These are phyloP conservation scores for Sclerurus mexicanus DNA, from an alignment of 2,113 vertebrate genomes.

Conservation along the genomic window DNA sequence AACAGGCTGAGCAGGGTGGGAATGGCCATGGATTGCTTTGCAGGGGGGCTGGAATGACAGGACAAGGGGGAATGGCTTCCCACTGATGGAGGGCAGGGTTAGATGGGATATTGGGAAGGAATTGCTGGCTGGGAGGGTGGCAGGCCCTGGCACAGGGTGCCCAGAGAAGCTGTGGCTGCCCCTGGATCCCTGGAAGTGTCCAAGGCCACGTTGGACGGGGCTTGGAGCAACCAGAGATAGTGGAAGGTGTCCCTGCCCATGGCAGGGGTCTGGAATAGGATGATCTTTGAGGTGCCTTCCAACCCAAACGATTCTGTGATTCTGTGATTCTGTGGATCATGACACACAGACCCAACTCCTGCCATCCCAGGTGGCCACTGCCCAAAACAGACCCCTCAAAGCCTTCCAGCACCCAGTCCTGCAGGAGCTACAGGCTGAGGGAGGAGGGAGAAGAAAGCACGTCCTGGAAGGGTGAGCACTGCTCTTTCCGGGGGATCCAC, in stretches of 20 bases:
- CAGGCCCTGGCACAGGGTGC: accelerated
- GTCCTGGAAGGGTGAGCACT: not conserved
- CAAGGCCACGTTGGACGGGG: accelerated
- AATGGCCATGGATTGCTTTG: not conserved
- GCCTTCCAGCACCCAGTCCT: not conserved
- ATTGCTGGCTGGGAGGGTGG: accelerated
- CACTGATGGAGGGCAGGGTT: not conserved
- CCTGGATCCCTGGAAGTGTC: not conserved
- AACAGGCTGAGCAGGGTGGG: not conserved
- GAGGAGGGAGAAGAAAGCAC: not conserved
- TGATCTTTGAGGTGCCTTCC: accelerated
- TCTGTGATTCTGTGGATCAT: not conserved
- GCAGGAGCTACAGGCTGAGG: not conserved
- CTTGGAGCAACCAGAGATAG: accelerated
- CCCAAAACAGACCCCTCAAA: not conserved
- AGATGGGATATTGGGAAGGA: not conserved
- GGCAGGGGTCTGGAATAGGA: accelerated
- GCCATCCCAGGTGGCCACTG: not conserved
- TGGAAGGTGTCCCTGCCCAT: not conserved
- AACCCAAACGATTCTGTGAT: not conserved
- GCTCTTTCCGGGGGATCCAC: not conserved
- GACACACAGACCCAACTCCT: not conserved
- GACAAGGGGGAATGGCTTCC: not conserved
- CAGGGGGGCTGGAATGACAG: not conserved
- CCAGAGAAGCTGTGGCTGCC: not conserved